A percentile compares a stretch with the other conserved stretches of the same genome.
Evolutionary conservation across 2,797 vertebrate species (phyloP).

Genomic region (Chrosomus eos): DNA sequence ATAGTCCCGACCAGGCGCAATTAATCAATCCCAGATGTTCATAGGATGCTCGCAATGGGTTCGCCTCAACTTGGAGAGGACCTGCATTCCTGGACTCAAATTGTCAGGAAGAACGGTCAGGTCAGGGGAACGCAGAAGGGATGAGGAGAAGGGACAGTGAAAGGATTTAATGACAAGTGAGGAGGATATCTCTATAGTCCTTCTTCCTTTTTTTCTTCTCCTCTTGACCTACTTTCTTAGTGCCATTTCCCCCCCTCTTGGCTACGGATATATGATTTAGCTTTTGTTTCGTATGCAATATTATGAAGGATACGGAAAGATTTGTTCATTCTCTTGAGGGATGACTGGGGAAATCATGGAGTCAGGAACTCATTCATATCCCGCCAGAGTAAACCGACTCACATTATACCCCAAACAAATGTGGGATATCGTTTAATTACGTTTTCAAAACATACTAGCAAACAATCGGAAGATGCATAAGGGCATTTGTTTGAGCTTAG

Average conservation of each 20-base stretch:
- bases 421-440: neutral
- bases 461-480: neutral
- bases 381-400: slow-evolving; percentile 7
- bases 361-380: slow-evolving; percentile 18
- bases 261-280: slow-evolving; percentile 55
- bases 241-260: slow-evolving; percentile 30
- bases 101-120: slow-evolving; percentile 62
- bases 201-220: slow-evolving; percentile 42
- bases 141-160: slow-evolving; percentile 50
- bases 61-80: slow-evolving; percentile 53
- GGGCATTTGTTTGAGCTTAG: slow-evolving; percentile 1
- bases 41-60: slow-evolving; percentile 56
- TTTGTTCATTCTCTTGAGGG: neutral
- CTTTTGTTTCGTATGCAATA: slow-evolving; percentile 61
- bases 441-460: neutral
- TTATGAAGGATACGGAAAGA: slow-evolving; percentile 10
- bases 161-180: slow-evolving; percentile 53
- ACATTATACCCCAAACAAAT: neutral
- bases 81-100: slow-evolving; percentile 66
- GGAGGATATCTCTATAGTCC: slow-evolving; percentile 23
- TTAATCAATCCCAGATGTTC: slow-evolving; percentile 68
- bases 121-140: slow-evolving; percentile 51
- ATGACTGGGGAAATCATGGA: neutral
- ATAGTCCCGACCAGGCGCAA: slow-evolving; percentile 53
- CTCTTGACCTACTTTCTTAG: slow-evolving; percentile 58